These are phyloP conservation scores for Podocnemis expansa DNA, from an alignment of 2,113 vertebrate genomes.

Conservation along the genomic window DNA sequence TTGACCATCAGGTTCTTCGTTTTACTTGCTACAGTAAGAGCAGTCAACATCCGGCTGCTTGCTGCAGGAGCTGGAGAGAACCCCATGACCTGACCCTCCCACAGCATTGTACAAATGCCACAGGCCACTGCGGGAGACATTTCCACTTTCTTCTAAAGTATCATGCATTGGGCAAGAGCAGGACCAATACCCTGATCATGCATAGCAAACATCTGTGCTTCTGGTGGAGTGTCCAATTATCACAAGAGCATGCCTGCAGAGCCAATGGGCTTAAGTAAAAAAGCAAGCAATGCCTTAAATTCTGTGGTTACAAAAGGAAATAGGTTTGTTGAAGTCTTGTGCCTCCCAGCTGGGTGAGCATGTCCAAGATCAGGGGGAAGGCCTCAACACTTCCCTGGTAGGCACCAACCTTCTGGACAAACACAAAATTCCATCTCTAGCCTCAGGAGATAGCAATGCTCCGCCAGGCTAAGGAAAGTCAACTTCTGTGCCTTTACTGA, in stretches of 20 bases:
- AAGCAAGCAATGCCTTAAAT: not conserved
- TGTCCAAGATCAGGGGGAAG: not conserved
- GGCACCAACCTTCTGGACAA: not conserved
- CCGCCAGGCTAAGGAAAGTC: not conserved
- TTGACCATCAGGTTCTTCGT: not conserved
- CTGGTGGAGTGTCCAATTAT: not conserved
- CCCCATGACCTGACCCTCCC: not conserved
- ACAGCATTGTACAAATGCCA: not conserved
- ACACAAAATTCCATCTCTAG: not conserved
- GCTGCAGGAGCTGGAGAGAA: not conserved
- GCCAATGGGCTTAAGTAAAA: not conserved
- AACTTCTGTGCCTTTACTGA: not conserved
- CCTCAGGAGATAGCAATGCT: not conserved
- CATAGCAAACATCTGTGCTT: not conserved
- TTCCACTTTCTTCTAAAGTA: not conserved
- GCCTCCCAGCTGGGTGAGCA: not conserved
- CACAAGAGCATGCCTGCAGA: not conserved
- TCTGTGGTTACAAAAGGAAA: not conserved
- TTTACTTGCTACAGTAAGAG: not conserved
- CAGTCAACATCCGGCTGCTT: not conserved
- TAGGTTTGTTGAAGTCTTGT: not conserved
- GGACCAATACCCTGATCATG: not conserved
- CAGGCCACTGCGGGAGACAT: not conserved
- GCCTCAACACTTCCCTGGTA: not conserved
- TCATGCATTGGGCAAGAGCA: fast-evolving